A percentile compares a stretch with the other conserved stretches of the same genome.
phyloP scores from a whole-genome alignment of 2,888 invertebrate genomes.

The Oligia strigilis region DNA sequence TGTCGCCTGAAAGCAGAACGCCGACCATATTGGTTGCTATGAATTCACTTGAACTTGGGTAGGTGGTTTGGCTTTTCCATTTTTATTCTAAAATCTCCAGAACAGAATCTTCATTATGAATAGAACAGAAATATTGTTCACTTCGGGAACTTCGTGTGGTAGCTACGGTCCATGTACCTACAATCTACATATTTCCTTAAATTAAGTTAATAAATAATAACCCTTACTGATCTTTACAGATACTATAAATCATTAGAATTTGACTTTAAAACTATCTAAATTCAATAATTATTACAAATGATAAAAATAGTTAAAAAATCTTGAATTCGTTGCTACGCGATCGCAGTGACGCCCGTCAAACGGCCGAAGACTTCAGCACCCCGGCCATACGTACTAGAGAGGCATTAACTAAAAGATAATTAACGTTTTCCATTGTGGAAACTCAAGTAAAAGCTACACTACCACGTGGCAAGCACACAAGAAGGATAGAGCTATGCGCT shows the following conservation, averaged over 20 bases:
- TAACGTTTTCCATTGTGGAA: not conserved
- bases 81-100: not conserved
- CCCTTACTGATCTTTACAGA: not conserved
- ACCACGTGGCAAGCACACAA: not conserved
- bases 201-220: not conserved
- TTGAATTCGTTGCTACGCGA: not conserved
- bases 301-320: not conserved
- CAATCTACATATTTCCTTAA: no score
- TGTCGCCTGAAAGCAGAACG: no score
- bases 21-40: no score
- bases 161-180: no score
- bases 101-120: not conserved
- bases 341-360: not conserved
- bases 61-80: not conserved
- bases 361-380: slow-evolving; percentile 13
- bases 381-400: slow-evolving; percentile 8
- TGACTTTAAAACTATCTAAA: not conserved
- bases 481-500: not conserved
- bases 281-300: not conserved
- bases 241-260: no score
- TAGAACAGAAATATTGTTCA: not conserved
- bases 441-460: not conserved
- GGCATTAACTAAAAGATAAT: slow-evolving; percentile 1
- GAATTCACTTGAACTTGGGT: no score
- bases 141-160: not conserved